phyloP scores from a whole-genome alignment of 2,113 vertebrate genomes.

The Gallinago jamesoni region DNA sequence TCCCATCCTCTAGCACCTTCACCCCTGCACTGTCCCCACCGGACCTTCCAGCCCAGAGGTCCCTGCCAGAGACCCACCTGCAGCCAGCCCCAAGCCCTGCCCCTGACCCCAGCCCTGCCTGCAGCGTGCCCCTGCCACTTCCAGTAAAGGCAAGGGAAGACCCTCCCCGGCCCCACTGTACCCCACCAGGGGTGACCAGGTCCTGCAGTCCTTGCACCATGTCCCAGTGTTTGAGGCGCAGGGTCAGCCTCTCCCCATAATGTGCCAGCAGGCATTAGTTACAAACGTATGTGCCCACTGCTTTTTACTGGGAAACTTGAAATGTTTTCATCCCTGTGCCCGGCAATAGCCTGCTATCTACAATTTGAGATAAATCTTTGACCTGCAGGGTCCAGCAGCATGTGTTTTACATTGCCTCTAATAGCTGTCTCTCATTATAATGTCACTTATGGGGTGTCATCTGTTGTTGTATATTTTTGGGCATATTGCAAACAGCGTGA shows the following conservation, averaged over 20 bases:
- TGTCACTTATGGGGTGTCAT: background rate
- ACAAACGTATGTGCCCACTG: background rate
- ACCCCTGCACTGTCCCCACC: fast-evolving
- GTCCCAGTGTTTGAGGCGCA: background rate
- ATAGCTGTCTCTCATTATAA: background rate
- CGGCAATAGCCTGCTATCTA: background rate
- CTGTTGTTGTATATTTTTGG: background rate
- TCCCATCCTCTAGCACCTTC: background rate
- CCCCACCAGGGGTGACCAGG: fast-evolving
- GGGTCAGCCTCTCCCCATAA: background rate
- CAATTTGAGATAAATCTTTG: background rate
- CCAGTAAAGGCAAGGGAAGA: background rate
- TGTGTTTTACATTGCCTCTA: background rate
- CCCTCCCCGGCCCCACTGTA: background rate
- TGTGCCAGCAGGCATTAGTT: background rate
- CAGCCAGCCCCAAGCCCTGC: background rate
- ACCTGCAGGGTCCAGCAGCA: background rate
- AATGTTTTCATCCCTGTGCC: background rate
- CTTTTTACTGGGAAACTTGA: background rate
- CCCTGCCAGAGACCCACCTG: background rate
- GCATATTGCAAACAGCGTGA: background rate
- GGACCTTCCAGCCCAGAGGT: background rate
- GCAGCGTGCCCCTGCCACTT: fast-evolving
- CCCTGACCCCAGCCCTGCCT: background rate
- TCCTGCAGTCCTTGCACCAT: fast-evolving